Evolutionary conservation across 1,140 invertebrate genomes (phyloP).

Genomic region (Semibalanus balanoides): DNA sequence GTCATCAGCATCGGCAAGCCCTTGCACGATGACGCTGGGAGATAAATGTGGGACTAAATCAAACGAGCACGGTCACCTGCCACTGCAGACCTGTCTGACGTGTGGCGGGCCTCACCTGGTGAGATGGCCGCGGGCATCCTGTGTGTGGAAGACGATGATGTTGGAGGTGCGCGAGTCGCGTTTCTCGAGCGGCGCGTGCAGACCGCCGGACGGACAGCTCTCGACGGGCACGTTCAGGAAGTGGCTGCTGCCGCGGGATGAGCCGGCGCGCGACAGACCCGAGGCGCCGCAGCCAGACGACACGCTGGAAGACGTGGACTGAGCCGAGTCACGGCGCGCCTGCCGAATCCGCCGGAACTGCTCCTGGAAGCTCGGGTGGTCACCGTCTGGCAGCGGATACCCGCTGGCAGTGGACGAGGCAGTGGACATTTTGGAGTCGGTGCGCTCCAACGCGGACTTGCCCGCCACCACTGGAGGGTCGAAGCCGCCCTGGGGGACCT

Average conservation of each 20-base stretch:
- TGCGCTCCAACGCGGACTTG: slow-evolving; percentile 6
- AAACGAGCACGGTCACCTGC: too few species aligned
- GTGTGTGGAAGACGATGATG: slow-evolving; percentile 22
- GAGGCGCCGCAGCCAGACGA: slow-evolving; percentile 16
- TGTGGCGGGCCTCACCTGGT: slow-evolving; percentile 16
- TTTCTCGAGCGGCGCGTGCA: slow-evolving; percentile 3
- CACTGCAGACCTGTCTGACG: too few species aligned
- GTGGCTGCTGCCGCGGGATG: slow-evolving; percentile 11
- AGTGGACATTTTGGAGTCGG: slow-evolving; percentile 7
- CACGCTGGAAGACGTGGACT: slow-evolving; percentile 12
- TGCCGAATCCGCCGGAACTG: slow-evolving; percentile 15
- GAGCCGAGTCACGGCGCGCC: slow-evolving; percentile 19
- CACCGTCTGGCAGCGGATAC: slow-evolving; percentile 16
- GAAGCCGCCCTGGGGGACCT: slow-evolving; percentile 8
- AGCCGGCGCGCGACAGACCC: slow-evolving; percentile 17
- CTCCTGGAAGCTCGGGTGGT: slow-evolving; percentile 18
- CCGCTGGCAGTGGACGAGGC: slow-evolving; percentile 10
- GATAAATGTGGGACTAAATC: too few species aligned
- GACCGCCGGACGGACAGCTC: background rate
- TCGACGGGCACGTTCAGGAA: background rate
- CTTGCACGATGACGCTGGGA: too few species aligned
- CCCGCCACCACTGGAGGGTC: background rate
- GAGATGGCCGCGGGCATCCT: slow-evolving; percentile 20
- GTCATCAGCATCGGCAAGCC: too few species aligned
- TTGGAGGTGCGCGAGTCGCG: slow-evolving; percentile 11